phyloP scores from a whole-genome alignment of 92 coral and sea anemone species.

The Hydrozoanthus gracilis region DNA sequence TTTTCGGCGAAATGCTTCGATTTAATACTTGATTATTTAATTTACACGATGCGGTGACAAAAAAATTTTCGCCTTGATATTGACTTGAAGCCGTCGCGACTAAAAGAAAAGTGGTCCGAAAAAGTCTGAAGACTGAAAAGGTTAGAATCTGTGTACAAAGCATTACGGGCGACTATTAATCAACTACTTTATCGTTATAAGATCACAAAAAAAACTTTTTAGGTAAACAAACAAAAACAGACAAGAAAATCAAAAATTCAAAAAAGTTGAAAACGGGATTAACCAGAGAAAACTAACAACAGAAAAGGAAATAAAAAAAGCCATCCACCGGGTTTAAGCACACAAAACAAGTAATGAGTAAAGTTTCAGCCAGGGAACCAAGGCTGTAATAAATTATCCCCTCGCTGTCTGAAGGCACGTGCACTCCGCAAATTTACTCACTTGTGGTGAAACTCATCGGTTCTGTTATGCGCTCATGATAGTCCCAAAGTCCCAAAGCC shows the following conservation, averaged over 20 bases:
- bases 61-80: no score
- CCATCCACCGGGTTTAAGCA: not conserved
- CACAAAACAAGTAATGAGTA: slow-evolving; percentile 17
- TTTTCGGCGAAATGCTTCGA: no score
- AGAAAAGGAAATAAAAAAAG: not conserved
- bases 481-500: slow-evolving; percentile 94
- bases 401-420: slow-evolving; percentile 33
- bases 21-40: no score
- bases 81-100: no score
- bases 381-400: slow-evolving; percentile 13
- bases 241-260: no score
- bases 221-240: slow-evolving; percentile 8
- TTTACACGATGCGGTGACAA: no score
- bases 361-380: not conserved
- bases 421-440: slow-evolving; percentile 60
- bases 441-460: slow-evolving; percentile 95
- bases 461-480: slow-evolving; percentile 85
- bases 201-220: not conserved
- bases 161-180: not conserved
- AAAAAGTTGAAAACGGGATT: not conserved
- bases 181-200: not conserved
- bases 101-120: no score
- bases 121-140: not conserved
- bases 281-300: not conserved
- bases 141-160: not conserved